Percentiles rank a stretch among this genome's conserved stretches.
phyloP scores from a whole-genome alignment of 2,113 vertebrate genomes.

The Sinocyclocheilus rhinocerous region DNA sequence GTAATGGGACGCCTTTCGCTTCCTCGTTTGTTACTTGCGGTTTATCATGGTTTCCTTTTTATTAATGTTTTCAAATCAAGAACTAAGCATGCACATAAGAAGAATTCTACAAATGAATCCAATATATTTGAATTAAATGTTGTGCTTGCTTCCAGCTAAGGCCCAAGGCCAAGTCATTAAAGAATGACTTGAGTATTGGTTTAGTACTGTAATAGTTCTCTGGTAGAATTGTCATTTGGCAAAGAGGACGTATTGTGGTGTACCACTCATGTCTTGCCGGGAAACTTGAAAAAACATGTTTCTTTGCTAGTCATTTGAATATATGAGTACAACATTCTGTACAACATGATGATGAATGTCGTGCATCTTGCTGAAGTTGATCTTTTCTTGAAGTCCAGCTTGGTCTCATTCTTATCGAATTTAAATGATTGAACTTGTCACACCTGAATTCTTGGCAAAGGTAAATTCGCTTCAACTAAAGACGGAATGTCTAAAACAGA shows the following conservation, averaged over 20 bases:
- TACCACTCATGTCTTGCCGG: neutral
- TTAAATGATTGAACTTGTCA: neutral
- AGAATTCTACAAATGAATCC: constrained; percentile 33
- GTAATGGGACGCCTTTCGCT: neutral
- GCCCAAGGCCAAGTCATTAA: neutral
- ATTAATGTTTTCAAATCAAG: constrained; percentile 47
- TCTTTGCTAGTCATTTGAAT: neutral
- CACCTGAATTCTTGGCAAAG: neutral
- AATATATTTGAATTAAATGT: constrained; percentile 27
- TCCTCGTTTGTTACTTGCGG: constrained; percentile 25
- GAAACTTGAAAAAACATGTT: neutral
- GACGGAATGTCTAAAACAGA: neutral
- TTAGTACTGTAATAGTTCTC: neutral
- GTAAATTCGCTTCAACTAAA: neutral
- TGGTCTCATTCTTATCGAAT: neutral
- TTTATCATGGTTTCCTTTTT: constrained; percentile 52
- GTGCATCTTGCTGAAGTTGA: neutral
- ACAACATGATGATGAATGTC: neutral
- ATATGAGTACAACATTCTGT: neutral
- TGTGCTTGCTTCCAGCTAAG: neutral
- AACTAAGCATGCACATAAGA: constrained; percentile 6
- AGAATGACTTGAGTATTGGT: neutral
- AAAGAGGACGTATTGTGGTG: neutral
- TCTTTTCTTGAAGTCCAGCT: neutral
- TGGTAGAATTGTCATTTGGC: neutral